Evolutionary conservation across 92 coral and sea anemone species (phyloP).

Genomic region (Heliopora coerulea): DNA sequence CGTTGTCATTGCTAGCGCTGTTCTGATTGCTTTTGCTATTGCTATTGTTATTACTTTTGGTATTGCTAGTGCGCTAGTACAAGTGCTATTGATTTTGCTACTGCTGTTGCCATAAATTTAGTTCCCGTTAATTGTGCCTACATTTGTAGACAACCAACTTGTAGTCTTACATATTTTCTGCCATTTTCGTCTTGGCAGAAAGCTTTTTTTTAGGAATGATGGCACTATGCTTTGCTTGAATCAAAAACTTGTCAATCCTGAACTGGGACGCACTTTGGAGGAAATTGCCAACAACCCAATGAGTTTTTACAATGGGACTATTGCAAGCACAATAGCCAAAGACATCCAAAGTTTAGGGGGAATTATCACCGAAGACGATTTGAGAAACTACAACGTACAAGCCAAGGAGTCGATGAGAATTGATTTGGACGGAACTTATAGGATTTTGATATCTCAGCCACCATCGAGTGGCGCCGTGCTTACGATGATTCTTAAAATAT

Average conservation of each 20-base stretch:
- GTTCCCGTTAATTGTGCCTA: too few species aligned
- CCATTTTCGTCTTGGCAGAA: not conserved
- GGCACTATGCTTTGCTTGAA: not conserved
- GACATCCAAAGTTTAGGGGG: constrained; percentile 53
- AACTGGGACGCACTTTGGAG: constrained; percentile 55
- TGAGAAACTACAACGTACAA: constrained; percentile 37
- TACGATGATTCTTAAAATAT: constrained; percentile 70
- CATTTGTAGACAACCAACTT: too few species aligned
- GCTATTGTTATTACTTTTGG: too few species aligned
- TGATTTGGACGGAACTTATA: constrained; percentile 11
- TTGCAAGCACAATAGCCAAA: constrained; percentile 46
- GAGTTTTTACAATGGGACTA: constrained; percentile 49
- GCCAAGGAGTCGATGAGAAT: constrained; percentile 15
- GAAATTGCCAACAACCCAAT: constrained; percentile 50
- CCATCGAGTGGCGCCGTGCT: constrained; percentile 93
- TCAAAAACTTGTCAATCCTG: constrained; percentile 22
- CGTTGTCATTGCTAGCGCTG: too few species aligned
- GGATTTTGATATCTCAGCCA: constrained; percentile 56
- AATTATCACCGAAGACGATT: constrained; percentile 42
- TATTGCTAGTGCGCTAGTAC: too few species aligned
- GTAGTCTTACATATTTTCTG: too few species aligned
- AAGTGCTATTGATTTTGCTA: too few species aligned
- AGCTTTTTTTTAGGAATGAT: constrained; percentile 3
- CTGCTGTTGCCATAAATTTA: too few species aligned
- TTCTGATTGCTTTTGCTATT: too few species aligned